Base-by-base conservation (phyloP, 2,797 vertebrate species). In the Anguilla anguilla region DNA sequence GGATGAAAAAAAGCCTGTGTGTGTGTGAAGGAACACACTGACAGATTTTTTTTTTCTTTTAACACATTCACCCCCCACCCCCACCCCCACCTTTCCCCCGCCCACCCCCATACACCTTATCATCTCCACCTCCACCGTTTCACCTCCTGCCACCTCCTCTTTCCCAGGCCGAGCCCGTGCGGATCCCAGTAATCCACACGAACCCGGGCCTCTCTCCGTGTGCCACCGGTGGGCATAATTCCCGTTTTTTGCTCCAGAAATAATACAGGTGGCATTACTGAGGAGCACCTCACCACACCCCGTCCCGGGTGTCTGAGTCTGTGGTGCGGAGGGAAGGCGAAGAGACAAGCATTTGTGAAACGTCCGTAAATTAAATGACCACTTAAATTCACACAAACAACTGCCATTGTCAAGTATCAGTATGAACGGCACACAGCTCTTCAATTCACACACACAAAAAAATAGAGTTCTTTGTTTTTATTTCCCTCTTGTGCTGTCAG, bases 1-100 rank as follows among this genome's bases (percentile, higher is more conserved):
- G 67, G 67, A 88, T 86, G 46, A 64, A 64, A 82, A 87, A 85
- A 83, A 43, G 55, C 85, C 83, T 17, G 53, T 31, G 43, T 59
- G 13, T 17, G 53, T 31, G 43, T 83, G 64, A 88, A 86, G 51
- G 77, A 31, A 83, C 61, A 83, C 83, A 83, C 22, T 43, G 77
- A 55, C 77, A 69, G 79, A 88, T 88, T 69, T 86, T 82, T 72
- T 77, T 6, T 39, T 19, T 17, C 25, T 15, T 17, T 39, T 74
- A 64, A 79, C 85, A 31, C 72, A 10, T 39, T 19, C 51, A 13
- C n/a, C 22, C 35, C 22, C 35, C 82, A 74, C 49, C 51, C 31
- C 46, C 51, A 59, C 83, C 51, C 31, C 22, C 77, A 28, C 53
- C 67, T 46, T 85, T 43, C 49, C 74, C 17, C 57, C 31, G 39